A percentile compares a stretch with the other conserved stretches of the same genome.
Conservation (phyloP, 2,888 invertebrate genomes). For the Melanchra persicariae region DNA sequence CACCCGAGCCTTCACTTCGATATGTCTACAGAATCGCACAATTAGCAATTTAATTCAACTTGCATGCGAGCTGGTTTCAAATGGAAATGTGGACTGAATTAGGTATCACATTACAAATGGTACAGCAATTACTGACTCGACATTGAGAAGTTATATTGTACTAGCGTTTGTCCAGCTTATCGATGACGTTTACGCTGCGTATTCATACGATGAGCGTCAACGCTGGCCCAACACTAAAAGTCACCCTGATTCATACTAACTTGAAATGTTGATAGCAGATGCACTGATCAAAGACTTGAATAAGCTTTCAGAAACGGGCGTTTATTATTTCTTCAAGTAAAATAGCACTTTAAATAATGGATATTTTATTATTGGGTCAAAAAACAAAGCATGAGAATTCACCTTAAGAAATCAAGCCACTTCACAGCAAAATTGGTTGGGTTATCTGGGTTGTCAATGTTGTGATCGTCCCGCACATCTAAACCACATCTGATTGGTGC, state of each 20-base stretch:
- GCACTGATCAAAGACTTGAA: neutral
- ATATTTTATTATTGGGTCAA: neutral
- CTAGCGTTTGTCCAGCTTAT: neutral
- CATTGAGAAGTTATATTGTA: neutral
- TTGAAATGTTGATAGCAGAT: neutral
- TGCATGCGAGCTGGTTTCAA: too few species aligned
- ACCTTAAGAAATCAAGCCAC: slow-evolving; percentile 54
- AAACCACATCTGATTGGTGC: slow-evolving; percentile 49
- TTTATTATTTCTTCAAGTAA: neutral
- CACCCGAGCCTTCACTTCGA: too few species aligned
- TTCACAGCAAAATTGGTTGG: slow-evolving; percentile 53
- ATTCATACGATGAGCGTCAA: neutral
- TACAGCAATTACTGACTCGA: neutral
- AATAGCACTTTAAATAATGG: neutral
- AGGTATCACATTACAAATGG: too few species aligned
- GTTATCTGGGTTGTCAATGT: slow-evolving; percentile 60
- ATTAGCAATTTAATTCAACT: too few species aligned
- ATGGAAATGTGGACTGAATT: too few species aligned
- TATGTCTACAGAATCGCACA: too few species aligned
- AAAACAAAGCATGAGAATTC: slow-evolving; percentile 23
- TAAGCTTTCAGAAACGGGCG: slow-evolving; percentile 21
- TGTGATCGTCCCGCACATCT: slow-evolving; percentile 53
- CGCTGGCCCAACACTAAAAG: neutral
- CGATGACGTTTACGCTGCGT: neutral
- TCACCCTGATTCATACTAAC: neutral